Evolutionary conservation across 2,797 vertebrate genomes (phyloP).

Genomic region (Melanotaenia nigrans): DNA sequence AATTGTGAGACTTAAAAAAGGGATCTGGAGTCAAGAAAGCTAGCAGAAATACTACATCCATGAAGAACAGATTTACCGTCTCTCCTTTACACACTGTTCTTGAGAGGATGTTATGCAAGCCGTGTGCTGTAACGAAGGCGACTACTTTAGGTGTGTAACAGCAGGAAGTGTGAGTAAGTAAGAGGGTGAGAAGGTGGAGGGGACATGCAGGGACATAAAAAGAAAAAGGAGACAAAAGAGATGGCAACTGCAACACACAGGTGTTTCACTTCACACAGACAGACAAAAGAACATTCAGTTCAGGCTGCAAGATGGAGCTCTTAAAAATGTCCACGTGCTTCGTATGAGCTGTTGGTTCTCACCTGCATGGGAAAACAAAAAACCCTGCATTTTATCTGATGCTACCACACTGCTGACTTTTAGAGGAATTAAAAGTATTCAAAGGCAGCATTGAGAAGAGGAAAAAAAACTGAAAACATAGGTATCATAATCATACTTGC

Average conservation of each 20-base stretch:
- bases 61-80: slow-evolving; percentile 13
- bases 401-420: neutral
- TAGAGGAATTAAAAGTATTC: neutral
- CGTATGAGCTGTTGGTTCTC: neutral
- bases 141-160: slow-evolving; percentile 54
- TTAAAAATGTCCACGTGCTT: neutral
- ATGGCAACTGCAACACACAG: slow-evolving; percentile 12
- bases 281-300: neutral
- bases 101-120: slow-evolving; percentile 69
- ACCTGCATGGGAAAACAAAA: neutral
- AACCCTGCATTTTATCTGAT: neutral
- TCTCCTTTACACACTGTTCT: slow-evolving; percentile 33
- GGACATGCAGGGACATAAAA: neutral
- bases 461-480: neutral
- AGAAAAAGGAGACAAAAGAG: slow-evolving; percentile 11
- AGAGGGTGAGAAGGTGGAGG: neutral
- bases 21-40: slow-evolving; percentile 8
- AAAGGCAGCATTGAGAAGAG: neutral
- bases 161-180: slow-evolving; percentile 64
- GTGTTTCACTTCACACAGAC: slow-evolving; percentile 16
- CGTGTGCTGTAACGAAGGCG: slow-evolving; percentile 38
- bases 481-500: no score
- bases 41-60: slow-evolving; percentile 11
- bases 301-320: neutral
- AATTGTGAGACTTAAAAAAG: slow-evolving; percentile 4